These are phyloP conservation scores for Plestiodon gilberti DNA, from an alignment of 2,113 vertebrate genomes.

Conservation along the genomic window DNA sequence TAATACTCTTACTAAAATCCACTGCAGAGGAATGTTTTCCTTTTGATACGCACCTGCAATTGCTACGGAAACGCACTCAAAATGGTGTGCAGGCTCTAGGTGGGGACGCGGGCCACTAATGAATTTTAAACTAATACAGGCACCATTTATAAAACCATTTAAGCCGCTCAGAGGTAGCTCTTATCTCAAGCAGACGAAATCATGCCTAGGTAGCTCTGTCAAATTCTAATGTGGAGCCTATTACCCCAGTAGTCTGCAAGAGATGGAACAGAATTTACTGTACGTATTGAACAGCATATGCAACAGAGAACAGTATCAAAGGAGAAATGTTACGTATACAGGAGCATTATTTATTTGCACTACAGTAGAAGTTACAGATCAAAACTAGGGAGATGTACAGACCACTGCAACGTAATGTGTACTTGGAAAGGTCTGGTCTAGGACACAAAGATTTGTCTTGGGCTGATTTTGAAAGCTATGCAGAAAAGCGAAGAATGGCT, in stretches of 20 bases:
- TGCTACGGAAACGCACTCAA: background rate
- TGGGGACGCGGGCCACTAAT: background rate
- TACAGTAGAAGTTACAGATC: background rate
- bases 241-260: background rate
- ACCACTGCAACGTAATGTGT: background rate
- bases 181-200: background rate
- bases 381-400: too few species aligned
- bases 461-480: background rate
- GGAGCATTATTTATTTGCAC: background rate
- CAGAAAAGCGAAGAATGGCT: background rate
- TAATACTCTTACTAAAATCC: background rate
- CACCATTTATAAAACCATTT: background rate
- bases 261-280: background rate
- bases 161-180: background rate
- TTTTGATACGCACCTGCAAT: background rate
- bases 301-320: background rate
- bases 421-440: background rate
- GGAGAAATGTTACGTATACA: background rate
- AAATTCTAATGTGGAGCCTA: background rate
- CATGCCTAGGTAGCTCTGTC: background rate
- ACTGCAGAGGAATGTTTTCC: background rate
- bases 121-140: background rate
- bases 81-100: background rate
- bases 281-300: background rate
- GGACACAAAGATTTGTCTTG: background rate